Conservation (phyloP, 2,797 vertebrate genomes). For the Lophius americanus region DNA sequence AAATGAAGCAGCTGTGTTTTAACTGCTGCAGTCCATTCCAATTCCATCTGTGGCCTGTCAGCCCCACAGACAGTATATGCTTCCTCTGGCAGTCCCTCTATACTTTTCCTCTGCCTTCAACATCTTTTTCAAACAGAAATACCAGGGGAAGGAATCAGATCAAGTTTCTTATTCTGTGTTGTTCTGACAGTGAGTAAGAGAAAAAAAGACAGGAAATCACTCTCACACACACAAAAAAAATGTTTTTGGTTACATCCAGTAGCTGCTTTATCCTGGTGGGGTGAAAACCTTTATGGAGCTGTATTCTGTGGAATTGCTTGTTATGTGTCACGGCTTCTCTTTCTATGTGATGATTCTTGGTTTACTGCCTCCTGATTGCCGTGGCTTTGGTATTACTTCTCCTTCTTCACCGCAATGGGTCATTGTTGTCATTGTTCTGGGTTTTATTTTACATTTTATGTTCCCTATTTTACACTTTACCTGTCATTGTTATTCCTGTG, state of each 20-base stretch:
- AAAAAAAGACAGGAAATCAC: slow-evolving; percentile 34
- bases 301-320: not conserved
- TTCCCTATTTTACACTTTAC: too few species aligned
- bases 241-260: slow-evolving; percentile 20
- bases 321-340: not conserved
- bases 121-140: slow-evolving; percentile 36
- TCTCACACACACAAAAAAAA: slow-evolving; percentile 27
- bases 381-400: too few species aligned
- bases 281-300: not conserved
- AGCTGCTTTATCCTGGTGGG: slow-evolving; percentile 19
- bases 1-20: not conserved
- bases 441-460: too few species aligned
- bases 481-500: too few species aligned
- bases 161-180: slow-evolving; percentile 50
- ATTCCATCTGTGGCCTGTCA: slow-evolving; percentile 27
- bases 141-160: slow-evolving; percentile 43
- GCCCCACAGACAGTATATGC: slow-evolving; percentile 32
- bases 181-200: slow-evolving; percentile 40
- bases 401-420: too few species aligned
- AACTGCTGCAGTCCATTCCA: slow-evolving; percentile 13
- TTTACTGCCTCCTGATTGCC: too few species aligned
- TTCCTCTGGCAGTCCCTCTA: slow-evolving; percentile 20
- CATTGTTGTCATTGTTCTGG: too few species aligned
- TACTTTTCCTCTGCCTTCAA: slow-evolving; percentile 36
- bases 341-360: too few species aligned